Conservation (phyloP, 2,888 invertebrate species). For the Esperia sulphurella region DNA sequence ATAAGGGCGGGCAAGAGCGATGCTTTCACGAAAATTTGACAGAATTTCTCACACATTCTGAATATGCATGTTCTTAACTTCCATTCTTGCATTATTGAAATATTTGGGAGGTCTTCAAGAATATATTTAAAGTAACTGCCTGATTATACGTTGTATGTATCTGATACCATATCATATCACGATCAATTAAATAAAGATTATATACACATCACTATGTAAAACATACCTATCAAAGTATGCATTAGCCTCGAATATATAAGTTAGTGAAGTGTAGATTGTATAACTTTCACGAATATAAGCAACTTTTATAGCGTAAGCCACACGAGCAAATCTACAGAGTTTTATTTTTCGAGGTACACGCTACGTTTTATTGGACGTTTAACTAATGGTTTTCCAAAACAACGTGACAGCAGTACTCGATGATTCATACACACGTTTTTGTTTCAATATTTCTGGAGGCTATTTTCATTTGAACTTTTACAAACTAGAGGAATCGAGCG, state of each 20-base stretch:
- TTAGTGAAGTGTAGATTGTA: conserved; percentile 36
- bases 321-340: conserved; percentile 37
- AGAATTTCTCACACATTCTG: conserved; percentile 4
- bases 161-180: background rate
- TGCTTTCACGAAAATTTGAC: conserved; percentile 7
- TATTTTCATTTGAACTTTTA: conserved; percentile 12
- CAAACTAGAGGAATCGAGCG: conserved; percentile 9
- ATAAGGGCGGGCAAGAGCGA: conserved; percentile 14
- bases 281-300: conserved; percentile 41
- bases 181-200: conserved; percentile 5
- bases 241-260: conserved; percentile 22
- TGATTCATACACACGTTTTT: conserved; percentile 45
- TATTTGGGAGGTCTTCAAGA: too few species aligned
- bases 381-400: conserved; percentile 59
- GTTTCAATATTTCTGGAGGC: conserved; percentile 13
- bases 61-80: background rate
- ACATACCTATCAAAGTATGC: conserved; percentile 11
- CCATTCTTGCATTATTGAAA: background rate
- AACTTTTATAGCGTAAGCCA: conserved; percentile 42
- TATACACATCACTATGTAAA: conserved; percentile 8
- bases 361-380: conserved; percentile 56
- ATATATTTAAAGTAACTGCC: too few species aligned
- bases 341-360: conserved; percentile 41
- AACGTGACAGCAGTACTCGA: conserved; percentile 48
- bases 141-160: too few species aligned